Evolutionary conservation across 2,888 invertebrate genomes (phyloP), one percentile per base, ranked within the genome.

Genomic region (Oxyscelio sp.): DNA sequence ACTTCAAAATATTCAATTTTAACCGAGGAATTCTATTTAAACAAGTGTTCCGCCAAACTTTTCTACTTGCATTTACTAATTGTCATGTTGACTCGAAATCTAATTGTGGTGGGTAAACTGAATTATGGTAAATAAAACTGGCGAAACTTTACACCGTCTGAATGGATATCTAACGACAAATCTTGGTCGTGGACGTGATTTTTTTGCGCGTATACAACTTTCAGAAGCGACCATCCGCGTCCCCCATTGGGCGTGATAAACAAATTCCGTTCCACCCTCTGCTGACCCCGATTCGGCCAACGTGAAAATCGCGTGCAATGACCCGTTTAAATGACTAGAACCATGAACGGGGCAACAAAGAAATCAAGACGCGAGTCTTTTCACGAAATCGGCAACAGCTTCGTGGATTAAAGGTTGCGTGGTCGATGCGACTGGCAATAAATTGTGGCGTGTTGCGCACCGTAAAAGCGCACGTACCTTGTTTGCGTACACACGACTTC

Each of bases 1-100:
- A 79, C 65, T 79, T 71, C 22, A 58, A 80, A 80, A 74, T 68
- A 73, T 80, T 59, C 80, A 80, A 66, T 80, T 79, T 71, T 70
- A 34, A 17, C 43, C 22, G 56, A 43, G 11, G 43, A 78, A 74
- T 71, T 71, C 65, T 58, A 50, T 79, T 79, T 71, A 65, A 79
- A 71, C 71, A 58, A 79, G 71, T 58, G 70, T 56, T 63, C 54
- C 56, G 63, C 27, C 58, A 48, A 79, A 79, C 71, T 71, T 79
- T 71, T 71, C 58, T 58, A 79, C 71, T 71, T 40, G 56, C 79
- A 21, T 58, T 34, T 21, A 54, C 56, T 79, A 65, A 79, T 79
- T 79, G 79, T 63, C 65, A 54, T 58, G 63, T 65, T 71, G 61
- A 38, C 79, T 63, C 48, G 40, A 40, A 79, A 79, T 71, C 31